Conservation (phyloP, 2,113 vertebrate genomes). For the Saguinus imperator region DNA sequence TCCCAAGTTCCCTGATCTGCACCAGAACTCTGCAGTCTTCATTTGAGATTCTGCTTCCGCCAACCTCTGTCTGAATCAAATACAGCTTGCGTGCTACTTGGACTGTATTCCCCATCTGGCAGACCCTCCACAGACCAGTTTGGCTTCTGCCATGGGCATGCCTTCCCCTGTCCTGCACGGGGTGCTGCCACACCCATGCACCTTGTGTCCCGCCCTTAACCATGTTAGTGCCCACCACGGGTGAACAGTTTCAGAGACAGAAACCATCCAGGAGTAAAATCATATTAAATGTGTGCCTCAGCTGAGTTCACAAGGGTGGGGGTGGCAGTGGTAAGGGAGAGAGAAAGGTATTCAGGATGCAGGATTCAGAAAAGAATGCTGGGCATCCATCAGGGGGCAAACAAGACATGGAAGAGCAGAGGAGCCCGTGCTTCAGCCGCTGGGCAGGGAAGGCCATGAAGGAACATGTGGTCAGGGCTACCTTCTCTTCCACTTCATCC, state of each 20-base stretch:
- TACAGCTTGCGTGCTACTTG: rapidly evolving
- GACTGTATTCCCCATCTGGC: rapidly evolving
- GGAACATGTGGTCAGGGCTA: rapidly evolving
- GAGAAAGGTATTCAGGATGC: not conserved
- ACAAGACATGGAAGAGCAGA: rapidly evolving
- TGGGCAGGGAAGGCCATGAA: rapidly evolving
- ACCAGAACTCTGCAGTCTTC: not conserved
- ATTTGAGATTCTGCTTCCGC: rapidly evolving
- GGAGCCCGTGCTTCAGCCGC: rapidly evolving
- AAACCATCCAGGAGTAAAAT: rapidly evolving
- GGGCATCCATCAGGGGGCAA: not conserved
- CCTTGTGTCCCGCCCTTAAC: not conserved
- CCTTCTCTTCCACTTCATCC: not conserved
- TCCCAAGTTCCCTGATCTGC: too few species aligned
- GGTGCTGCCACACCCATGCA: rapidly evolving
- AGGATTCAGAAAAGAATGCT: too few species aligned
- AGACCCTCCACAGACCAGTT: too few species aligned
- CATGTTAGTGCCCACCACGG: rapidly evolving
- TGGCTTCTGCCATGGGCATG: not conserved
- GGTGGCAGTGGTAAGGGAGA: rapidly evolving
- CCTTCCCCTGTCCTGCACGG: not conserved
- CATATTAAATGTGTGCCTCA: rapidly evolving
- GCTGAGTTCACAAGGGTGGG: not conserved
- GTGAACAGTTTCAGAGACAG: not conserved
- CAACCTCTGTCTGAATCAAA: not conserved